These are phyloP conservation scores for Decapterus maruadsi DNA, from an alignment of 2,797 vertebrate genomes.

Conservation along the genomic window DNA sequence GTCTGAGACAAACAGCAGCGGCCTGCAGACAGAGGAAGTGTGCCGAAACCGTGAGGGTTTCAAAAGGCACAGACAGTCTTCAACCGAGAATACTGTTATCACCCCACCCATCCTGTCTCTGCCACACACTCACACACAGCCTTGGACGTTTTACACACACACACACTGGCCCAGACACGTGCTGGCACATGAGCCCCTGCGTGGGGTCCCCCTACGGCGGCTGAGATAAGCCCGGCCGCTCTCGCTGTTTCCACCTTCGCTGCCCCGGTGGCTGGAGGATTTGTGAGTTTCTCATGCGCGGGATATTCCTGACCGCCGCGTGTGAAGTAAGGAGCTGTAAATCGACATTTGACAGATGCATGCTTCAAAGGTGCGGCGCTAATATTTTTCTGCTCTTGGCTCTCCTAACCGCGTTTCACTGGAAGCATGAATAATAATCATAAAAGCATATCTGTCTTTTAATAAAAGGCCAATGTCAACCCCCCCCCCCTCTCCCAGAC, in stretches of 20 bases:
- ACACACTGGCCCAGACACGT: conserved; percentile 46
- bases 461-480: conserved; percentile 4
- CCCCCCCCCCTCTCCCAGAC: neutral
- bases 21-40: conserved; percentile 76
- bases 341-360: conserved; percentile 23
- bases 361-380: conserved; percentile 16
- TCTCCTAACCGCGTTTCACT: neutral
- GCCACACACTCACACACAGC: conserved; percentile 29
- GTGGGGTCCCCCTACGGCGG: conserved; percentile 49
- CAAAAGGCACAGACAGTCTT: conserved; percentile 64
- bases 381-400: neutral
- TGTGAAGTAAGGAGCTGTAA: conserved; percentile 36
- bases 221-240: conserved; percentile 51
- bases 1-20: conserved; percentile 31
- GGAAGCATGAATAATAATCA: neutral
- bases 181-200: conserved; percentile 39
- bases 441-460: conserved; percentile 11
- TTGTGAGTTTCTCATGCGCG: conserved; percentile 59
- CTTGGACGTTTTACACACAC: neutral
- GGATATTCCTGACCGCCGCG: conserved; percentile 48
- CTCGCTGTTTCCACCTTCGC: conserved; percentile 54
- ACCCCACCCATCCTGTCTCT: conserved; percentile 78
- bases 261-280: conserved; percentile 58
- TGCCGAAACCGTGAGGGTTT: conserved; percentile 58
- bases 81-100: conserved; percentile 65